Base-by-base conservation (phyloP, 2,113 vertebrate genomes). In the Hymenochirus boettgeri region DNA sequence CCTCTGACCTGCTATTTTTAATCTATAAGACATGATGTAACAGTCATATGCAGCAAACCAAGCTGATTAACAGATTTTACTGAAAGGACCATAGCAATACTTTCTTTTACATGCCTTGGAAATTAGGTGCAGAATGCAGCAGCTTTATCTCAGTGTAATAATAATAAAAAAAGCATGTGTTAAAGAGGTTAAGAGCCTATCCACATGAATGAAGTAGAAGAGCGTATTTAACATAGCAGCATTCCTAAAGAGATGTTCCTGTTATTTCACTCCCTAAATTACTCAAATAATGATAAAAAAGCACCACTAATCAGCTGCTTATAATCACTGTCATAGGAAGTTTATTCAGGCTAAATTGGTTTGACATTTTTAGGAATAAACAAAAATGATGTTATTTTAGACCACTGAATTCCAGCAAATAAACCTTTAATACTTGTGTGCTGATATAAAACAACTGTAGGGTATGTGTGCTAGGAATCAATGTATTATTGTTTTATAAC, bases 1-100 rank as follows among this genome's bases (percentile, higher is more conserved):
- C 73, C 74, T 88, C 81, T 85, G 86, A 87, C 85, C 82, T 90
- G 88, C 88, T 85, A 76, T 76, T 79, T n/a, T 79, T 93, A 93
- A 92, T 91, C 89, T 85, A 82, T 73, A 80, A 80, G 71, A 82
- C 75, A 81, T 65, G 17, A 82, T 80, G 53, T 31, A 13, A 37
- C 42, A 25, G 74, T 83, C 85, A 82, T 65, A 72, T 91, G 88
- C 58, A 74, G 76, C 77, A 83, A 80, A 79, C 82, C 81, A 91
- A 94, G 86, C 85, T 76, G 87, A 92, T 92, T 91, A 92, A 72
- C 13, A 56, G 71, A 53, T 82, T 77, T 71, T 73, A 27, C 64
- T 67, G 29, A 42, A 15, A 33, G 17, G 21, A n/a, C 48, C 17
- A 35, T 26, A 46, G 29, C 22, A 6, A 22, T 48, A 33, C 22